Conservation (phyloP, 2,888 invertebrate species). For the Plebejus anna region DNA sequence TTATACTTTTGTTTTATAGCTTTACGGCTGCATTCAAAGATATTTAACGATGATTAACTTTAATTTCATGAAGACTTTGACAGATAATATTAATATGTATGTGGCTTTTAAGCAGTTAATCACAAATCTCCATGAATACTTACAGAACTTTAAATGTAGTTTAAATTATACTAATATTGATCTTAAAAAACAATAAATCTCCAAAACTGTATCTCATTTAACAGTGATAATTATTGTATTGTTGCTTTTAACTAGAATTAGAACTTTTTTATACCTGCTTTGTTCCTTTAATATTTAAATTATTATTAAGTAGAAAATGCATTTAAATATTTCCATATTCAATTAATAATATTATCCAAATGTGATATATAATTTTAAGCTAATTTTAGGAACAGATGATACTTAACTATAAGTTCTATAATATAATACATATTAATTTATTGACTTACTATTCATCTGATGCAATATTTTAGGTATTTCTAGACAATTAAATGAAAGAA, state of each 20-base stretch:
- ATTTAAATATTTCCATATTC: not conserved
- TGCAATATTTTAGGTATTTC: not conserved
- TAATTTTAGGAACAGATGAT: not conserved
- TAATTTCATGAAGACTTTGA: too few relatives aligned
- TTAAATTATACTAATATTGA: too few relatives aligned
- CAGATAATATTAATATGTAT: too few relatives aligned
- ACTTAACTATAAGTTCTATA: not conserved
- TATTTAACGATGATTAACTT: too few relatives aligned
- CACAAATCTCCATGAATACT: too few relatives aligned
- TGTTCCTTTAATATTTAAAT: conserved; percentile 5
- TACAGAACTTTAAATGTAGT: too few relatives aligned
- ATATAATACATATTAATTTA: not conserved
- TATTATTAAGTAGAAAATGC: not conserved
- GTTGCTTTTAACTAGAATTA: not conserved
- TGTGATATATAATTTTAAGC: conserved; percentile 17
- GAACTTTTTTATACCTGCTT: not conserved
- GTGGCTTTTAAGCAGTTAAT: too few relatives aligned
- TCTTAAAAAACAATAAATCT: not conserved
- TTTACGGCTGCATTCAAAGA: too few relatives aligned
- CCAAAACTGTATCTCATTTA: not conserved
- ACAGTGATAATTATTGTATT: not conserved
- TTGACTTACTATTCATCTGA: not conserved
- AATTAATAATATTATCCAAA: conserved; percentile 12
- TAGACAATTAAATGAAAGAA: not conserved
- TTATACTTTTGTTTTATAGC: too few relatives aligned